Conservation (phyloP, 2,888 invertebrate genomes). For the Hymenopus coronatus region DNA sequence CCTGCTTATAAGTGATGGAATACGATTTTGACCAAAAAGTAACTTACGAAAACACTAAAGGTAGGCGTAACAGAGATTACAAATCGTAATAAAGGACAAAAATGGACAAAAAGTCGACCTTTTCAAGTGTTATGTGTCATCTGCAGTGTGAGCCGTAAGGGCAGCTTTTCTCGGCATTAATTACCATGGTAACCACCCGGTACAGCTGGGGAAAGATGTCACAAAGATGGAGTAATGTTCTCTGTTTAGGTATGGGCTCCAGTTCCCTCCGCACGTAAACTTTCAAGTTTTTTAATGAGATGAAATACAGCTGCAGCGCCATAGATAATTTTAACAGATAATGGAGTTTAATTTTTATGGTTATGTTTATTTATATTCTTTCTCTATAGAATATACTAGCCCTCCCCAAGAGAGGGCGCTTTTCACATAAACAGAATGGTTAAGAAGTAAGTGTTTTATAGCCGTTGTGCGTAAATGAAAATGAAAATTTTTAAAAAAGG, state of each 20-base stretch:
- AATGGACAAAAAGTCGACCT: neutral
- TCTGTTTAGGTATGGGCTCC: neutral
- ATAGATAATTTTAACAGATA: constrained; percentile 29
- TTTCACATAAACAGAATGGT: neutral
- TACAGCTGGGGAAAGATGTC: constrained; percentile 10
- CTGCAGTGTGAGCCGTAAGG: neutral
- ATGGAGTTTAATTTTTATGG: constrained; percentile 30
- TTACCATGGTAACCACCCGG: constrained; percentile 17
- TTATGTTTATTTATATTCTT: constrained; percentile 6
- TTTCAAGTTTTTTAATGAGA: constrained; percentile 19
- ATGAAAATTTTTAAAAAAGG: neutral
- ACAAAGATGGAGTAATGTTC: neutral
- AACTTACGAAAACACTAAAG: no score
- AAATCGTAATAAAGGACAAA: no score
- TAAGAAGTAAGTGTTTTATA: neutral
- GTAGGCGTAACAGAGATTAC: no score
- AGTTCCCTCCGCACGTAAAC: neutral
- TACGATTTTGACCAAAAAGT: no score
- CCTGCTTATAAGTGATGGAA: no score
- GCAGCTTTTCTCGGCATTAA: constrained; percentile 14
- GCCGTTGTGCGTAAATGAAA: neutral
- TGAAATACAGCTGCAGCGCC: constrained; percentile 8
- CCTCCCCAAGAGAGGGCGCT: neutral
- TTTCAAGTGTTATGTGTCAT: constrained; percentile 9
- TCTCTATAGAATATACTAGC: neutral